Percentiles rank a stretch among this genome's conserved stretches.
Conservation (phyloP, 2,888 invertebrate species). For the Oeneis ivallda region DNA sequence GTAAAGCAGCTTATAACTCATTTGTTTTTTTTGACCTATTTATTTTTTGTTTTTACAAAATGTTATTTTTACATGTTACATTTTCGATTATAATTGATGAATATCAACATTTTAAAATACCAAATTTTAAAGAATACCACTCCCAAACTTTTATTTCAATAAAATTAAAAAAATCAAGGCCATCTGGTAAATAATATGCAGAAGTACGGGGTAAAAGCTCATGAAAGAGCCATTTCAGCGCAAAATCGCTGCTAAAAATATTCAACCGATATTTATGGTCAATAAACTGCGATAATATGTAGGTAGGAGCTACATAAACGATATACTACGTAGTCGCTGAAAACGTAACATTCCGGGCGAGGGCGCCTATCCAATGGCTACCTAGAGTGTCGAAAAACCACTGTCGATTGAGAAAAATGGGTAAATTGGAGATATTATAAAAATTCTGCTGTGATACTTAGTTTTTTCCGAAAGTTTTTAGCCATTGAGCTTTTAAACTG, state of each 20-base stretch:
- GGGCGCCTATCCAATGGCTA: conserved; percentile 35
- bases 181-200: neutral
- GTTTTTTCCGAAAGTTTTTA: too few species aligned
- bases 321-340: conserved; percentile 41
- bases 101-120: too few species aligned
- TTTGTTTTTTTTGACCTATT: too few species aligned
- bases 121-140: too few species aligned
- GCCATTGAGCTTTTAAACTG: too few species aligned
- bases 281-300: conserved; percentile 39
- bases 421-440: neutral
- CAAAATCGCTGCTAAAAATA: conserved; percentile 30
- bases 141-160: too few species aligned
- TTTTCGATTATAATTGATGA: too few species aligned
- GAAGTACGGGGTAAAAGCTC: neutral
- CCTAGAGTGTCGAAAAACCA: conserved; percentile 24
- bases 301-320: conserved; percentile 33
- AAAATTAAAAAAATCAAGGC: too few species aligned
- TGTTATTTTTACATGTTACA: too few species aligned
- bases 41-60: too few species aligned
- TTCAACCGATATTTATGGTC: conserved; percentile 39
- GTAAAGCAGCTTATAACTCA: too few species aligned
- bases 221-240: neutral
- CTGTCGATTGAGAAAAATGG: conserved; percentile 5
- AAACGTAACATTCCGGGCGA: conserved; percentile 48
- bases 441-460: neutral